These are phyloP conservation scores for Caenorhabditis tropicalis DNA, from an alignment of 1,140 invertebrate species.

Conservation along the genomic window DNA sequence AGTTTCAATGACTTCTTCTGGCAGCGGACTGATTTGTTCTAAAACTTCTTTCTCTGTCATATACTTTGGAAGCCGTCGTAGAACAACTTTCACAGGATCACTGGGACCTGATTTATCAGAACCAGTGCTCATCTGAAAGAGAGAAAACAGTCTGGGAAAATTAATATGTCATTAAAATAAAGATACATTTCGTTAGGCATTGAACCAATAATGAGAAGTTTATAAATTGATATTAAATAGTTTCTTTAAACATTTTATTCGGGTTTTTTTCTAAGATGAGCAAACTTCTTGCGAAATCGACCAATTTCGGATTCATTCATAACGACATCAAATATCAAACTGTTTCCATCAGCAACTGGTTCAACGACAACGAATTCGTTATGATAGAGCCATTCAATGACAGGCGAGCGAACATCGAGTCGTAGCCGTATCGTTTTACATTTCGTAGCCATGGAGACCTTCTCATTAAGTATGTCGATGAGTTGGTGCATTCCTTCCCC, in stretches of 20 bases:
- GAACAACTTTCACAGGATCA: not conserved
- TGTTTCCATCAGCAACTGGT: not conserved
- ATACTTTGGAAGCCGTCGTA: slow-evolving; percentile 1
- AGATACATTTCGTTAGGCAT: too few relatives aligned
- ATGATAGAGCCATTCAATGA: slow-evolving; percentile 12
- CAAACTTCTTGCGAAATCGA: slow-evolving; percentile 7
- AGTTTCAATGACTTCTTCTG: not conserved
- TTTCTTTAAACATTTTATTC: not conserved
- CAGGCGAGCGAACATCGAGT: not conserved
- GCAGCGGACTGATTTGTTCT: slow-evolving; percentile 16
- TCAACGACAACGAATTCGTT: slow-evolving; percentile 25
- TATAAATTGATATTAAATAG: too few relatives aligned
- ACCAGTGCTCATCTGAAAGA: not conserved
- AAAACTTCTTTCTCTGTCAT: not conserved
- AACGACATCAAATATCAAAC: not conserved
- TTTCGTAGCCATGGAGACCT: not conserved
- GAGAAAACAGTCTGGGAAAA: not conserved
- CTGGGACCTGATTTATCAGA: not conserved
- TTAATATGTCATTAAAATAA: too few relatives aligned
- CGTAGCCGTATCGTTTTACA: slow-evolving; percentile 17
- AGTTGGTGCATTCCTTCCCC: slow-evolving; percentile 46
- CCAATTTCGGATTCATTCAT: slow-evolving; percentile 24
- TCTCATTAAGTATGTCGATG: slow-evolving; percentile 8
- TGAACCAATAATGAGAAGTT: too few relatives aligned
- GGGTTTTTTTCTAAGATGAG: not conserved